Base-by-base conservation (phyloP, 2,888 invertebrate genomes). In the Erebia epiphron region DNA sequence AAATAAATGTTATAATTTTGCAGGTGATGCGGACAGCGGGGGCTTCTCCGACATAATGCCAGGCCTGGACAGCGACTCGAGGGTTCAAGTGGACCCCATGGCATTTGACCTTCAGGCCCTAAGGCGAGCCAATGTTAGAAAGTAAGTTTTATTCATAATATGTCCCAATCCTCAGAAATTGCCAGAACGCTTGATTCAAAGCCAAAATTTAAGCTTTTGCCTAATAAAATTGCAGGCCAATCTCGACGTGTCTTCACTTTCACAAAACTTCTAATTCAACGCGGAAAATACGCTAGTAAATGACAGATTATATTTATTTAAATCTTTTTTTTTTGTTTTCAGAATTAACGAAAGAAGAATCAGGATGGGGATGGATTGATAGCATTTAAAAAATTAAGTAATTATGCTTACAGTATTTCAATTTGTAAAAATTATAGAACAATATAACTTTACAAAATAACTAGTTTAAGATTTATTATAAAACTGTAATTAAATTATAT, bases 21-120 rank as follows among this genome's bases (percentile, higher is more conserved):
- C 2, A 83, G 86, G 77, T 2, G 77, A 76, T 26, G 76, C 74
- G n/a, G 82, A 84, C 1, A 88, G 86, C 58, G 87, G 83, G 0
- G 87, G 82, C 0, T 77, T 83, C 0, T 90, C 90, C 0, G 91
- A 90, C 69, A 75, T 89, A 1, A 80, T 90, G 75, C 87, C 88
- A 0, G 89, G 83, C 0, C 67, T 86, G 41, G 88, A 87, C 52
- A 90, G 90, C 76, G 86, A 89, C 67, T 90, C 90, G 0, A 77
- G 78, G n/a, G 78, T 86, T 0, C 86, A 88, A 0, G 76, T 89
- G n/a, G 87, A 88, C 62, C 88, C 91, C 0, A 7, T 79, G 4
- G 81, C 86, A 0, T 82, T 87, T 8, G 86, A 87, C 60, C 62
- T 89, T 5, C 86, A 88, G 52, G 83, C 86, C 4, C 81, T 80